Percentiles rank a stretch among this genome's conserved stretches.
Evolutionary conservation across 2,888 invertebrate genomes (phyloP).

Genomic region (Pimpla rufipes): DNA sequence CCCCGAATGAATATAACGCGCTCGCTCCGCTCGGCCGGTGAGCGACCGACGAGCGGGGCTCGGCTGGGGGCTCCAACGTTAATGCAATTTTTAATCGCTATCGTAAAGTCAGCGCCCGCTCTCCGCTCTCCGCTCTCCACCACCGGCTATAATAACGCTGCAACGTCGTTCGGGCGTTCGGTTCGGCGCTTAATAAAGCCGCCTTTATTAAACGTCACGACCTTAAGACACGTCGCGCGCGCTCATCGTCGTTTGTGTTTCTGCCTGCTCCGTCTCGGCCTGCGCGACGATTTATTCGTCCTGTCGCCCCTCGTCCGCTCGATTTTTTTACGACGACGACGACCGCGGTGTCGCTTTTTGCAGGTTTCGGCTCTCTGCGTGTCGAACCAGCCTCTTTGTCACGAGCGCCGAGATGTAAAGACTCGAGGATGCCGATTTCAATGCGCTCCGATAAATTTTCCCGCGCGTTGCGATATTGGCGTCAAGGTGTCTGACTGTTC

Average conservation of each 20-base stretch:
- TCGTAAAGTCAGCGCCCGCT: constrained; percentile 80
- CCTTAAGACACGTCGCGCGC: constrained; percentile 63
- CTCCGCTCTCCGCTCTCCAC: background rate
- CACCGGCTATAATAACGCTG: constrained; percentile 66
- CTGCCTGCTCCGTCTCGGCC: background rate
- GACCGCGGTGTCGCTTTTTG: background rate
- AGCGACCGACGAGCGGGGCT: constrained; percentile 46
- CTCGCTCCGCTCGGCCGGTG: too few species aligned
- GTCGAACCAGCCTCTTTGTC: constrained; percentile 24
- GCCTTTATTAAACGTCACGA: constrained; percentile 76
- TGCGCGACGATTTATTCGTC: constrained; percentile 17
- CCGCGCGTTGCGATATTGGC: constrained; percentile 10
- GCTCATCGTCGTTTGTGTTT: constrained; percentile 57
- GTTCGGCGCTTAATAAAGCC: constrained; percentile 76
- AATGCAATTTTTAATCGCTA: constrained; percentile 84
- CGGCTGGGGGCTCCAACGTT: constrained; percentile 72
- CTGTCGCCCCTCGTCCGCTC: constrained; percentile 19
- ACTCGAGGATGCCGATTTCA: background rate
- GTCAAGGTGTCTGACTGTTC: background rate
- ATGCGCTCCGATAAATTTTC: background rate
- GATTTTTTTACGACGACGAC: constrained; percentile 54
- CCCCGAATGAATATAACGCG: constrained; percentile 42
- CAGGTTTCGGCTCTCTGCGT: background rate
- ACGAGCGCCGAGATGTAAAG: background rate
- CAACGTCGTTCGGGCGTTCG: constrained; percentile 42